Evolutionary conservation across 1,140 invertebrate species (phyloP).

Genomic region (Aphelenchoides besseyi): DNA sequence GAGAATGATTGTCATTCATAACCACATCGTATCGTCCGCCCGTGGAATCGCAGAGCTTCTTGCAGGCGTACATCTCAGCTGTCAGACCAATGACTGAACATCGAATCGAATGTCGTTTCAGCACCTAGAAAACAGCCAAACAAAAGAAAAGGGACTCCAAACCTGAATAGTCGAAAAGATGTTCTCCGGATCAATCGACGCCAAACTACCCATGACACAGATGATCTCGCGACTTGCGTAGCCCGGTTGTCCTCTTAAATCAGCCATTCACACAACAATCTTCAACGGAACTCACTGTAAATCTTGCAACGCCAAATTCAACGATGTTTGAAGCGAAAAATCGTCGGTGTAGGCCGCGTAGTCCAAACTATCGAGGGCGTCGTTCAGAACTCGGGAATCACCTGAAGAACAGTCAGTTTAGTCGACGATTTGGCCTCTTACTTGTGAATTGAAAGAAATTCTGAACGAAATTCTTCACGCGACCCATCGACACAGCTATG

Average conservation of each 20-base stretch:
- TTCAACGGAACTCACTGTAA: slow-evolving; percentile 67
- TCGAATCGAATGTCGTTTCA: slow-evolving; percentile 70
- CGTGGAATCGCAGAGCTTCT: slow-evolving; percentile 77
- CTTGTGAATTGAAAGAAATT: slow-evolving; percentile 98
- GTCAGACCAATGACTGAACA: slow-evolving; percentile 89
- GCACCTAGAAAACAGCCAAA: slow-evolving; percentile 52
- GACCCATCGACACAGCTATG: slow-evolving; percentile 70
- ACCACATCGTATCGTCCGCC: slow-evolving; percentile 79
- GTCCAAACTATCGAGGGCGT: slow-evolving; percentile 62
- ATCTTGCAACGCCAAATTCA: slow-evolving; percentile 80
- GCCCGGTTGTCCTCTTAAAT: slow-evolving; percentile 74
- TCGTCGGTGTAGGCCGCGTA: slow-evolving; percentile 72
- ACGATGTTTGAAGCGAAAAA: slow-evolving; percentile 86
- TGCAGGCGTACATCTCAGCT: slow-evolving; percentile 88
- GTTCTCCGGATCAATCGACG: slow-evolving; percentile 91
- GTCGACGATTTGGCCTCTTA: slow-evolving; percentile 92
- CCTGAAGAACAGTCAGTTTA: slow-evolving; percentile 69
- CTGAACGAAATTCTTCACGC: slow-evolving; percentile 86
- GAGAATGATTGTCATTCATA: slow-evolving; percentile 83
- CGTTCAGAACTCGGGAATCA: slow-evolving; percentile 65
- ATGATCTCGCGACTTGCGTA: slow-evolving; percentile 85
- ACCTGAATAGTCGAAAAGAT: slow-evolving; percentile 80
- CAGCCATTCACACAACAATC: slow-evolving; percentile 11
- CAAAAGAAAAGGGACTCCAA: slow-evolving; percentile 1
- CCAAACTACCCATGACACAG: slow-evolving; percentile 84